A percentile compares a stretch with the other conserved stretches of the same genome.
Conservation (phyloP, 2,113 vertebrate species). For the Taurulus bubalis region DNA sequence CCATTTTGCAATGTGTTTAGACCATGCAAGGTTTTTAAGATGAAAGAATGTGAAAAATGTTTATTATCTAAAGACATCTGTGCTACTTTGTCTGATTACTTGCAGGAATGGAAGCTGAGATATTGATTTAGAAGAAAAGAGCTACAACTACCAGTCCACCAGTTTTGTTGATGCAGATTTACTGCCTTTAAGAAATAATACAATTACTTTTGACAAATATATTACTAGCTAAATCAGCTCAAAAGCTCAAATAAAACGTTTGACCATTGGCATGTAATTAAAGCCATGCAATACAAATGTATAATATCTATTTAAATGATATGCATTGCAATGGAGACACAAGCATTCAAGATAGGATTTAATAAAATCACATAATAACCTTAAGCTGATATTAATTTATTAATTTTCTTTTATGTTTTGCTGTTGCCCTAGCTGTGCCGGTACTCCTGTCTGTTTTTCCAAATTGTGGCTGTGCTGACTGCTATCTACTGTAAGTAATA, state of each 20-base stretch:
- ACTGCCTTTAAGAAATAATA: conserved; percentile 13
- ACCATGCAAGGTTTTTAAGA: not conserved
- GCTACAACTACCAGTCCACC: not conserved
- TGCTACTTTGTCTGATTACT: not conserved
- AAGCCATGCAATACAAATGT: not conserved
- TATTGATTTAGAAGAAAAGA: conserved; percentile 2
- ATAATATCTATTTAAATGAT: not conserved
- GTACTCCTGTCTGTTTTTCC: not conserved
- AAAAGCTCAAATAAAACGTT: not conserved
- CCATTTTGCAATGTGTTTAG: not conserved
- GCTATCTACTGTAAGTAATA: not conserved
- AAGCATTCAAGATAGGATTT: not conserved
- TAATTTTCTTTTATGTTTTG: not conserved
- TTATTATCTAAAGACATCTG: not conserved
- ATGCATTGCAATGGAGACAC: not conserved
- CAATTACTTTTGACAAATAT: conserved; percentile 22
- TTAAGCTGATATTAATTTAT: not conserved
- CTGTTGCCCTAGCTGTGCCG: not conserved
- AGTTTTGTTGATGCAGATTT: conserved; percentile 9
- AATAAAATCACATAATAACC: not conserved
- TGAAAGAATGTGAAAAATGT: not conserved
- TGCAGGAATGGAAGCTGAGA: not conserved
- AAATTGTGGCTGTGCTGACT: not conserved
- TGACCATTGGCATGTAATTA: not conserved
- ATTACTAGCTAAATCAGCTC: not conserved